phyloP scores from a whole-genome alignment of 2,797 vertebrate genomes.

The Calcarius lapponicus region DNA sequence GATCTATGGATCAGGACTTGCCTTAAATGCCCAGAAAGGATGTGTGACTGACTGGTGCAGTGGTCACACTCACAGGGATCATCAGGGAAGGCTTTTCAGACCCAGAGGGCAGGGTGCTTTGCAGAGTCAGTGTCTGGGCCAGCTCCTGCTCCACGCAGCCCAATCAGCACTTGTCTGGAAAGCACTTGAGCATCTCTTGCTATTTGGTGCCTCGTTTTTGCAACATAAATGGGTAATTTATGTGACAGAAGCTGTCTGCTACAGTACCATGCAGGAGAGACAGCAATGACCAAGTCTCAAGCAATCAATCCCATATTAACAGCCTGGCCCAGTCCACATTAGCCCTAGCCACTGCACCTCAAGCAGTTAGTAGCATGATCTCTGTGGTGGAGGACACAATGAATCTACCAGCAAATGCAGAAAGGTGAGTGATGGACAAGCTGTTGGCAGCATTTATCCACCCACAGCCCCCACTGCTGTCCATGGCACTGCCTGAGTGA shows the following conservation, averaged over 20 bases:
- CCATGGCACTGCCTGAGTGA: background rate
- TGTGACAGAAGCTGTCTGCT: background rate
- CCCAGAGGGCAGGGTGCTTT: background rate
- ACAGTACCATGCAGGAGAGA: background rate
- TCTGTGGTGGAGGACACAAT: background rate
- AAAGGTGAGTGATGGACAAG: background rate
- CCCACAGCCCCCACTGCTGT: background rate
- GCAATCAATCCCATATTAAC: background rate
- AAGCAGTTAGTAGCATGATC: background rate
- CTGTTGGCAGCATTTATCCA: background rate
- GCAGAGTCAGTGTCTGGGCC: background rate
- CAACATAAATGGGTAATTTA: background rate
- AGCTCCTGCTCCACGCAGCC: background rate
- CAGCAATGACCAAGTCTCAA: background rate
- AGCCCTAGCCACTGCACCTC: background rate
- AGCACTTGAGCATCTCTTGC: background rate
- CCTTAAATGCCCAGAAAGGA: background rate
- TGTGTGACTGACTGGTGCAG: background rate
- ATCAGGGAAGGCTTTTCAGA: background rate
- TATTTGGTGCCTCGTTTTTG: background rate
- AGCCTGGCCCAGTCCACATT: background rate
- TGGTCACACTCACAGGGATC: background rate
- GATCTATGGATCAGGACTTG: background rate
- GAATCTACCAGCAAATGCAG: background rate
- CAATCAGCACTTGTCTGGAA: background rate